Base-by-base conservation (phyloP, 2,113 vertebrate genomes). In the Istiophorus platypterus region DNA sequence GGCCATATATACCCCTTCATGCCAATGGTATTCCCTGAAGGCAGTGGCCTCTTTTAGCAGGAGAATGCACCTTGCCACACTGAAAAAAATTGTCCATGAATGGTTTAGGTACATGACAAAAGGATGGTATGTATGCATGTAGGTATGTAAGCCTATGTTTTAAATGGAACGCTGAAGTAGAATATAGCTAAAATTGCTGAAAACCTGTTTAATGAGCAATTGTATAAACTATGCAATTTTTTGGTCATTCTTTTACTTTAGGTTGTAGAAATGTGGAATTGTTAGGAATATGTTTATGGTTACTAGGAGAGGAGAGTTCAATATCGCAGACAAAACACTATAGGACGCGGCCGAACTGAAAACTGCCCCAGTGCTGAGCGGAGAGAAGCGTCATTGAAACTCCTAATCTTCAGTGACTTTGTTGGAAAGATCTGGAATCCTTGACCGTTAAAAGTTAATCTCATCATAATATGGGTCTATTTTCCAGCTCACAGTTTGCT, bases 401-500 rank as follows among this genome's bases (percentile, higher is more conserved):
- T 78, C 69, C 56, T 92, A 91, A 92, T 92, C 90, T 90, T 78
- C 89, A 81, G 88, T 91, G 86, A 95, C 90, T 91, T 93, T 93
- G 90, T 88, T 84, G 80, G 87, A 93, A 92, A 92, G 91, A 92
- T 93, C 87, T 91, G 81, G 84, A 95, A 93, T 92, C 92, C 87
- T 93, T 93, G 90, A 94, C 93, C 87, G 85, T 83, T 93, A 72
- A 86, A 86, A 92, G 90, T 92, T 91, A 89, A 92, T 91, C 91
- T 93, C 87, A 87, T 92, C 88, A 92, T 94, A 91, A 92, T 93
- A 88, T 88, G 88, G 78, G 69, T 91, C 91, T 91, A 90, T 94
- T 94, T 94, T 92, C 92, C 91, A 90, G 91, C 92, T 86, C 65
- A 76, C 72, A 90, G 92, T 93, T 91, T 94, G 94, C 93, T 95